Evolutionary conservation across 2,797 vertebrate species (phyloP).

Genomic region (Anisognathus igniventris): DNA sequence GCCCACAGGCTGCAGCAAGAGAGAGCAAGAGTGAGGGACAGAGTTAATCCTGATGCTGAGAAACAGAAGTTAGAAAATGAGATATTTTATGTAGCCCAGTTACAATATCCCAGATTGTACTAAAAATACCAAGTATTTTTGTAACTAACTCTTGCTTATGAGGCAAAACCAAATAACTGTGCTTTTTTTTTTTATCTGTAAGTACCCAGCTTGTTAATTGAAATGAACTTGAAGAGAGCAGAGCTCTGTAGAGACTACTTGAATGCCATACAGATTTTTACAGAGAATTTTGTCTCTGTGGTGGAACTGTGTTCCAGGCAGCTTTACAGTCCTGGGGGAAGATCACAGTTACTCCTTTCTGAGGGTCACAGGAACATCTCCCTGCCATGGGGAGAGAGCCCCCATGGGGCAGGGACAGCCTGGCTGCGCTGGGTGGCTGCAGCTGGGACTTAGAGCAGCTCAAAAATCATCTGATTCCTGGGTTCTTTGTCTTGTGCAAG

Average conservation of each 20-base stretch:
- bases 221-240: not conserved
- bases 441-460: not conserved
- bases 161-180: conserved; percentile 15
- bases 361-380: accelerated
- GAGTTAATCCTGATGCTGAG: not conserved
- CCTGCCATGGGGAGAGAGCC: not conserved
- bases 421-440: accelerated
- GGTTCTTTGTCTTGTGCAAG: not conserved
- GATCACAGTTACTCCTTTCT: not conserved
- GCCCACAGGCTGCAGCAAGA: not conserved
- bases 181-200: not conserved
- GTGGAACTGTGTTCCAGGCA: not conserved
- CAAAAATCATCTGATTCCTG: not conserved
- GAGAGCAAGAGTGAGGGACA: not conserved
- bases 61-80: not conserved
- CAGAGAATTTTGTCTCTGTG: not conserved
- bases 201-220: conserved; percentile 3
- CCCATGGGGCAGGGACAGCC: not conserved
- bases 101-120: not conserved
- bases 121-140: conserved; percentile 40
- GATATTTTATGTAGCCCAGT: not conserved
- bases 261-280: not conserved
- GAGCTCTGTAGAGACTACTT: not conserved
- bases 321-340: not conserved
- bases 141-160: conserved; percentile 22